Conservation (phyloP, 2,113 vertebrate species). For the Sminthopsis crassicaudata region DNA sequence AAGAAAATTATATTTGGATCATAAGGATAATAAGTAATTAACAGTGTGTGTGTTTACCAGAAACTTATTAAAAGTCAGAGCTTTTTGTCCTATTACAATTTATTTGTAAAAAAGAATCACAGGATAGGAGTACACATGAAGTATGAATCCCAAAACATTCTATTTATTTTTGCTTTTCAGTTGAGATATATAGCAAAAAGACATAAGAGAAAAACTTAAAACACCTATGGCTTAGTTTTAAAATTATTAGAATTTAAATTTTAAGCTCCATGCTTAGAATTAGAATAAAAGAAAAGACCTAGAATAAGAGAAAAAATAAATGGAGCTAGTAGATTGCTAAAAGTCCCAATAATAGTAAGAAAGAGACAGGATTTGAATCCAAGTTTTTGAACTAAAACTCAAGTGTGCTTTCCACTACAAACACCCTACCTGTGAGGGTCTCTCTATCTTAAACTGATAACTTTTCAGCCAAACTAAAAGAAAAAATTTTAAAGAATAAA, state of each 20-base stretch:
- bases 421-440: not conserved
- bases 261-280: not conserved
- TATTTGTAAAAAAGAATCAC: not conserved
- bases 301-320: not conserved
- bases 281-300: not conserved
- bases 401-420: not conserved
- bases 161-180: not conserved
- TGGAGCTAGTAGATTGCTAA: not conserved
- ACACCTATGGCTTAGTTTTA: not conserved
- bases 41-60: too few species aligned
- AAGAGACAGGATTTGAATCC: not conserved
- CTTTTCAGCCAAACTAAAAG: not conserved
- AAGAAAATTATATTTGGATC: too few species aligned
- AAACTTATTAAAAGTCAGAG: not conserved
- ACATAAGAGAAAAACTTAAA: not conserved
- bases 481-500: conserved; percentile 30
- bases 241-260: not conserved
- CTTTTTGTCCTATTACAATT: not conserved
- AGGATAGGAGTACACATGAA: not conserved
- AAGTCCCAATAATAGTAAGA: not conserved
- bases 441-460: not conserved
- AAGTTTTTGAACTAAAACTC: not conserved
- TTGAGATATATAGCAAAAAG: not conserved
- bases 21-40: too few species aligned
- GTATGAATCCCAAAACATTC: not conserved